A percentile compares a stretch with the other conserved stretches of the same genome.
phyloP scores from a whole-genome alignment of 2,113 vertebrate genomes.

The Peucedramus taeniatus region DNA sequence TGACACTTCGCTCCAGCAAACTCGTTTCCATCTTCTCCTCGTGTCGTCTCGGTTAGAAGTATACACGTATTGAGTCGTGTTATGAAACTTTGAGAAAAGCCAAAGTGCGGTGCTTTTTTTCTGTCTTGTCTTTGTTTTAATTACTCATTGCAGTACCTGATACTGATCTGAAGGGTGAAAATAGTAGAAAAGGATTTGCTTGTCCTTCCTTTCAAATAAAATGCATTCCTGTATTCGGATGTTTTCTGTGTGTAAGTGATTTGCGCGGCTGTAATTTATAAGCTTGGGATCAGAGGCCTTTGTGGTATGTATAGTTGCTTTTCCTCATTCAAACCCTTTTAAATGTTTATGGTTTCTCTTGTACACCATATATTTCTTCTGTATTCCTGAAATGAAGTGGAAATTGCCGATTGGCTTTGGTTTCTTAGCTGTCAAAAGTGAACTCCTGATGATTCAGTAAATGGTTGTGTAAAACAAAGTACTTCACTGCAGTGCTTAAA shows the following conservation, averaged over 20 bases:
- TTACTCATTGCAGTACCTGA: background rate
- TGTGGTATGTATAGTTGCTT: background rate
- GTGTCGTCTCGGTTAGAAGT: background rate
- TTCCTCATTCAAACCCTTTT: background rate
- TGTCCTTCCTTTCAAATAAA: background rate
- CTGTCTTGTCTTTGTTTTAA: constrained; percentile 31
- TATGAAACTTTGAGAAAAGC: background rate
- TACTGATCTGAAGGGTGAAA: background rate
- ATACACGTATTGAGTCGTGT: background rate
- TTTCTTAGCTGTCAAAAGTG: background rate
- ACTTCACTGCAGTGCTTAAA: background rate
- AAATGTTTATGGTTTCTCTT: background rate
- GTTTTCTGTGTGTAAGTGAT: background rate
- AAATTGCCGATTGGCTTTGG: background rate
- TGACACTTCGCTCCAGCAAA: background rate
- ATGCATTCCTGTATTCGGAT: background rate
- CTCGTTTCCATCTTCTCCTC: background rate
- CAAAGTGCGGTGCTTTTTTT: background rate
- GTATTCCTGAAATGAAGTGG: background rate
- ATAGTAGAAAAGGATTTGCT: background rate
- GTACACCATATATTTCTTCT: fast-evolving
- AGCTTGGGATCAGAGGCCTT: background rate
- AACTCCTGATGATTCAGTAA: background rate
- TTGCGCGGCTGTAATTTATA: background rate
- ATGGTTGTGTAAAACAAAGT: constrained; percentile 1